These are phyloP conservation scores for Pristionchus mayeri DNA, from an alignment of 2,888 invertebrate species.

Conservation along the genomic window DNA sequence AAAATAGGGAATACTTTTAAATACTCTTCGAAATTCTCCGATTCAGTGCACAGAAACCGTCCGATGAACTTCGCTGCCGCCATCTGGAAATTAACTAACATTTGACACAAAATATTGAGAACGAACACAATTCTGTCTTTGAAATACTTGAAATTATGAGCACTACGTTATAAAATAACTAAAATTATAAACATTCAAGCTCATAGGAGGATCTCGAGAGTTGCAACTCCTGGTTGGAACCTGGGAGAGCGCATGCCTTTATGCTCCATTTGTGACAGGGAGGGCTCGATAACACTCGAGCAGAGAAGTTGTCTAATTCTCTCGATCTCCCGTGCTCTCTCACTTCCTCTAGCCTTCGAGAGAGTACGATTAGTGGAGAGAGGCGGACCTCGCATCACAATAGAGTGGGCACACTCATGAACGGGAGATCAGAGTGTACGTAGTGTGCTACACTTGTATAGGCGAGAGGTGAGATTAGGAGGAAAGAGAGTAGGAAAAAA, in stretches of 20 bases:
- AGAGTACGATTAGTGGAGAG: background rate
- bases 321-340: too few species aligned
- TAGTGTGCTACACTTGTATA: background rate
- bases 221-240: too few species aligned
- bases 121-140: too few species aligned
- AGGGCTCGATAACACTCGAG: background rate
- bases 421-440: background rate
- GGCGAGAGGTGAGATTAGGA: background rate
- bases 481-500: too few species aligned
- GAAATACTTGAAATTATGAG: too few species aligned
- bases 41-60: background rate
- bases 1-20: background rate
- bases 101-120: too few species aligned
- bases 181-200: too few species aligned
- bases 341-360: background rate
- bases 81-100: background rate
- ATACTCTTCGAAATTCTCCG: conserved; percentile 18
- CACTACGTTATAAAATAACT: too few species aligned
- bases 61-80: background rate
- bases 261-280: too few species aligned
- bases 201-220: too few species aligned
- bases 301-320: background rate
- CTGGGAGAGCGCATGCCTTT: too few species aligned
- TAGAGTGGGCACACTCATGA: background rate
- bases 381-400: background rate